Percentiles rank a stretch among this genome's conserved stretches.
Conservation (phyloP, 2,113 vertebrate genomes). For the Planiliza haematocheilus region DNA sequence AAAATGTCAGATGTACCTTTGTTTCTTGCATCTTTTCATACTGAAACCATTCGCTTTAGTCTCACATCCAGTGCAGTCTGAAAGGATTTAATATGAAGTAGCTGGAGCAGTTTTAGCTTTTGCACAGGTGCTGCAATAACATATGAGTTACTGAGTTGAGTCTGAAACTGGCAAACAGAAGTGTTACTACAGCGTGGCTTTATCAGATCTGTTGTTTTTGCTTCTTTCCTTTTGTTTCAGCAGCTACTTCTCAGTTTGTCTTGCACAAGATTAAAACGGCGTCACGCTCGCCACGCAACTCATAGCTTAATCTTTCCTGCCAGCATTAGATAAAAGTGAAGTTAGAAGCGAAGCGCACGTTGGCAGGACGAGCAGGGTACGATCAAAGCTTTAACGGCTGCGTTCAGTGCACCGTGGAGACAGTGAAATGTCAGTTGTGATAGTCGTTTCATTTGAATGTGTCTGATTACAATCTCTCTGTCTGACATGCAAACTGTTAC, state of each 20-base stretch:
- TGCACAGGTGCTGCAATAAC: no score
- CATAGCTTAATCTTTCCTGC: neutral
- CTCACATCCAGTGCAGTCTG: no score
- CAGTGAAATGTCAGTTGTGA: neutral
- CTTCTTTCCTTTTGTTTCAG: neutral
- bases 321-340: neutral
- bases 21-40: no score
- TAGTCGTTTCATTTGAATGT: constrained; percentile 37
- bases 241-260: neutral
- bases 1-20: no score
- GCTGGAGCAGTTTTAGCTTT: no score
- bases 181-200: no score
- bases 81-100: no score
- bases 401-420: neutral
- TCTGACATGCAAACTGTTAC: constrained; percentile 40
- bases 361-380: neutral
- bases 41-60: no score
- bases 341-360: neutral
- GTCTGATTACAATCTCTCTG: neutral
- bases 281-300: neutral
- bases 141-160: no score
- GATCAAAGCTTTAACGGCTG: neutral
- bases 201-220: neutral
- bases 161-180: no score
- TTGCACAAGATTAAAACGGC: constrained; percentile 35